phyloP scores from a whole-genome alignment of 2,888 invertebrate species.

The Brachyopa scutellaris region DNA sequence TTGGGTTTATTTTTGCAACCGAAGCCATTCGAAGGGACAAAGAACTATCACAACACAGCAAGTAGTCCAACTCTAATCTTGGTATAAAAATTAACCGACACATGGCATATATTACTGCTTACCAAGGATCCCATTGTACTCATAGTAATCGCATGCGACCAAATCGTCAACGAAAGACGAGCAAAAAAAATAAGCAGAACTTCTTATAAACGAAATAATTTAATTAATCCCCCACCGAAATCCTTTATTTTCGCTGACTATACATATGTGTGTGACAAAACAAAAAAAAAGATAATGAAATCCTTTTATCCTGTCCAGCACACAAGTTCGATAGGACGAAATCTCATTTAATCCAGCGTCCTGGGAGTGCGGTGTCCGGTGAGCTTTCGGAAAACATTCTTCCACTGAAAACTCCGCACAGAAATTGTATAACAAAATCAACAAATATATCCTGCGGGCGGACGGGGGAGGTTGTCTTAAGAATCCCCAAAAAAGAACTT shows the following conservation, averaged over 20 bases:
- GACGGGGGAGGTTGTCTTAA: conserved; percentile 15
- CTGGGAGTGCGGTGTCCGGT: conserved; percentile 3
- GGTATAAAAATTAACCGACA: background rate
- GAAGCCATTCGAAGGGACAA: too few relatives aligned
- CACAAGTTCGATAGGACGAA: conserved; percentile 23
- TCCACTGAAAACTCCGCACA: conserved; percentile 14
- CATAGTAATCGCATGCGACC: background rate
- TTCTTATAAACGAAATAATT: conserved; percentile 23
- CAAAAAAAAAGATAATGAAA: conserved; percentile 21
- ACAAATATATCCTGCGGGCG: conserved; percentile 41
- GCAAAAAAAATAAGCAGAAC: too few relatives aligned
- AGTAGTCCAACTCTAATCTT: too few relatives aligned
- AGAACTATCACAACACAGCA: too few relatives aligned
- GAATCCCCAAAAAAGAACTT: conserved; percentile 5
- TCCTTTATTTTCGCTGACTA: conserved; percentile 17
- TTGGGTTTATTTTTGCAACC: too few relatives aligned
- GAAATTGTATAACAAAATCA: conserved; percentile 45
- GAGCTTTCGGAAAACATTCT: background rate
- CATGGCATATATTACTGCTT: conserved; percentile 1
- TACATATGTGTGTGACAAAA: conserved; percentile 7
- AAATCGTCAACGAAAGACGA: background rate
- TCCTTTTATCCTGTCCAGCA: conserved; percentile 39
- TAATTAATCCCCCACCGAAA: conserved; percentile 31
- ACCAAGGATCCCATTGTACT: conserved; percentile 14
- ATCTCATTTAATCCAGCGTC: conserved; percentile 48